Conservation (phyloP, 2,888 invertebrate genomes). For the Papilio demoleus region DNA sequence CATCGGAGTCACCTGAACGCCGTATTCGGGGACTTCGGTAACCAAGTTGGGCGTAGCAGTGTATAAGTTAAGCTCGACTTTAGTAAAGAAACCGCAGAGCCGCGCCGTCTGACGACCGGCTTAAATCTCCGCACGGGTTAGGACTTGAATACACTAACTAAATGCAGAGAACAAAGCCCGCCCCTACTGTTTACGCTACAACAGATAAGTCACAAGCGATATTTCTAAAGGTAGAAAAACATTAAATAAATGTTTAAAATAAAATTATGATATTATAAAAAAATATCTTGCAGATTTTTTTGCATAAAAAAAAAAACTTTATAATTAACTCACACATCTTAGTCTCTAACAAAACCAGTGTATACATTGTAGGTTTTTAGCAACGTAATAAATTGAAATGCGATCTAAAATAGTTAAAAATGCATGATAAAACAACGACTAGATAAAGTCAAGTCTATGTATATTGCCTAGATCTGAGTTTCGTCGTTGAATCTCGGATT, state of each 20-base stretch:
- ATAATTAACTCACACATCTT: too few species aligned
- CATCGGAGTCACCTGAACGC: conserved; percentile 74
- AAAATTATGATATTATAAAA: neutral
- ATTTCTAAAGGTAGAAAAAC: neutral
- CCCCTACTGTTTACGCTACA: conserved; percentile 33
- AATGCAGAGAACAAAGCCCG: conserved; percentile 40
- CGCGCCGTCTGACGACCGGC: conserved; percentile 72
- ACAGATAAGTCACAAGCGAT: conserved; percentile 15
- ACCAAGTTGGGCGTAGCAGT: conserved; percentile 73
- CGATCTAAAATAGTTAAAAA: conserved; percentile 14
- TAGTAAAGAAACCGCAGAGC: conserved; percentile 78
- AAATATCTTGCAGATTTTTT: neutral
- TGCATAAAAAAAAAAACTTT: too few species aligned
- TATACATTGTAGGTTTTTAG: neutral
- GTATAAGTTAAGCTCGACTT: conserved; percentile 73
- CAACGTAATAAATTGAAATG: neutral
- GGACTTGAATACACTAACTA: conserved; percentile 42
- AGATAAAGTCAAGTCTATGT: conserved; percentile 43
- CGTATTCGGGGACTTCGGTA: conserved; percentile 70
- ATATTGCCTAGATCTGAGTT: conserved; percentile 68
- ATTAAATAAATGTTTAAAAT: neutral
- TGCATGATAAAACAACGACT: neutral
- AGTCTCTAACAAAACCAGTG: neutral
- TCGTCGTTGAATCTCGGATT: conserved; percentile 64
- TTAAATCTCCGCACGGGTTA: conserved; percentile 64